Evolutionary conservation across 2,113 vertebrate genomes (phyloP).

Genomic region (Salvelinus namaycush): DNA sequence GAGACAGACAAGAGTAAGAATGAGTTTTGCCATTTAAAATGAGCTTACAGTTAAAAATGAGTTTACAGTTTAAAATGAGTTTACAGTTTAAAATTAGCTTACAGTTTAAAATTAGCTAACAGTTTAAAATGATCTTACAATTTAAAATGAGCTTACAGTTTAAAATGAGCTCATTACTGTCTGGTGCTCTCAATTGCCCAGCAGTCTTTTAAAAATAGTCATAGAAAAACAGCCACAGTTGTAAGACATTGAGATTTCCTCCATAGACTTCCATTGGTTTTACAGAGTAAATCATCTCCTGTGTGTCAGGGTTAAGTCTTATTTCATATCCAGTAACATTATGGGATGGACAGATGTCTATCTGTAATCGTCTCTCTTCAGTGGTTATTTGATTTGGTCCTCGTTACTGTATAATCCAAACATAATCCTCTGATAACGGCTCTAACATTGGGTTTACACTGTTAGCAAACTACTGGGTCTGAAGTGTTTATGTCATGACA

Average conservation of each 20-base stretch:
- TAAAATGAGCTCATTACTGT: background rate
- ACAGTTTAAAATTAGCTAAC: background rate
- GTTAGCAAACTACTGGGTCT: background rate
- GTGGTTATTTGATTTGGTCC: background rate
- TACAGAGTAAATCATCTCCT: no score
- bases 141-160: background rate
- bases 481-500: background rate
- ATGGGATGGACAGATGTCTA: conserved; percentile 3
- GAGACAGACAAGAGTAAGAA: background rate
- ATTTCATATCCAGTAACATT: no score
- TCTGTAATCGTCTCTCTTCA: background rate
- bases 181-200: background rate
- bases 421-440: no score
- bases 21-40: background rate
- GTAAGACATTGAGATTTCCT: no score
- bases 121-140: no score
- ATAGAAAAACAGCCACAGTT: no score
- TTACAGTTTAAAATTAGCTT: no score
- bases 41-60: background rate
- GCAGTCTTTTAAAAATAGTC: no score
- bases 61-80: no score
- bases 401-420: background rate
- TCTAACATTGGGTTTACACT: no score
- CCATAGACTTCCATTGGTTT: no score
- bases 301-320: no score